These are phyloP conservation scores for Disparrhopalites patrizii DNA, from an alignment of 2,888 invertebrate species.

Conservation along the genomic window DNA sequence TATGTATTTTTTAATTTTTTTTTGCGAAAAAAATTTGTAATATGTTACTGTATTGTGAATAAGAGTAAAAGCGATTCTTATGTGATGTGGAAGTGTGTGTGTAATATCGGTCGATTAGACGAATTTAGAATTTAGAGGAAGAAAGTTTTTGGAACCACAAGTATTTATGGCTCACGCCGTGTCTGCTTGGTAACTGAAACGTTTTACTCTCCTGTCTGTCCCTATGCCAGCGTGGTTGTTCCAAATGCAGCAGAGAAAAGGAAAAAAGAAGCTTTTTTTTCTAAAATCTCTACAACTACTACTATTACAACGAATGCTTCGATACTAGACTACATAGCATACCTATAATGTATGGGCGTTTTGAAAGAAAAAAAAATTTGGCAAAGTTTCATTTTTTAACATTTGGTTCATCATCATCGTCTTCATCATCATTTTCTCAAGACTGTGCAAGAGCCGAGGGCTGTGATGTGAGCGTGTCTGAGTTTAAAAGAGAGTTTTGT, in stretches of 20 bases:
- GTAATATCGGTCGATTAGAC: conserved; percentile 3
- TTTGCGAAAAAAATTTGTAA: not conserved
- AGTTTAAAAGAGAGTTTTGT: conserved; percentile 16
- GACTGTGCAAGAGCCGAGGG: too few species aligned
- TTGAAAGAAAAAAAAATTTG: conserved; percentile 18
- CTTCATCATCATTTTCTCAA: too few species aligned
- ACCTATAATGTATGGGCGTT: conserved; percentile 19
- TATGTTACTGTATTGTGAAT: not conserved
- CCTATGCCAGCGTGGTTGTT: too few species aligned
- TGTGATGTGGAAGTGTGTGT: not conserved
- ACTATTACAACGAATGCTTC: not conserved
- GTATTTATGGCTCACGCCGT: too few species aligned
- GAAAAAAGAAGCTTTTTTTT: not conserved
- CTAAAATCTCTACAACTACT: not conserved
- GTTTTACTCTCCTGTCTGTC: conserved; percentile 1
- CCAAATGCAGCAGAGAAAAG: not conserved
- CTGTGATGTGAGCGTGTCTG: too few species aligned
- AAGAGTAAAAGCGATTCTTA: not conserved
- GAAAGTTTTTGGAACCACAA: conserved; percentile 10
- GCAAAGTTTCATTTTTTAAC: conserved; percentile 22
- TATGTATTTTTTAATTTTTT: not conserved
- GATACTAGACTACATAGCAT: too few species aligned
- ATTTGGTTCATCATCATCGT: conserved; percentile 14
- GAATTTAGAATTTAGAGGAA: conserved; percentile 9
- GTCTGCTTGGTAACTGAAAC: conserved; percentile 13